Base-by-base conservation (phyloP, 2,113 vertebrate species). In the Mystacornis crossleyi region DNA sequence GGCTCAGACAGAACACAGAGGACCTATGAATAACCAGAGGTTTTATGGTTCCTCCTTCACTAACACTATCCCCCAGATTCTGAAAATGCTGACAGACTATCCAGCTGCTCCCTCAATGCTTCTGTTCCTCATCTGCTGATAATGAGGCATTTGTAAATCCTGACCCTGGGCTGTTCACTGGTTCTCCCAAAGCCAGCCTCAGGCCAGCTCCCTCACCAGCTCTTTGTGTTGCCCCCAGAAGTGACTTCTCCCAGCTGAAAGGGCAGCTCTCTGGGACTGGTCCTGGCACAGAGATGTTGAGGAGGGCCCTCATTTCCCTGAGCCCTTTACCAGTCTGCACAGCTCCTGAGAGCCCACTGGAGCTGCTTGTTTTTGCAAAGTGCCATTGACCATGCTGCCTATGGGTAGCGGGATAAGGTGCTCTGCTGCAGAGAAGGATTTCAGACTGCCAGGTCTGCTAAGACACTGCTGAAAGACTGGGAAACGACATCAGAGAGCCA, bases 71-170 rank as follows among this genome's bases (percentile, higher is more conserved):
- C 33, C 42, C 42, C 67, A 91, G 80, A 82, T 66, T 86, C 83
- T 94, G 72, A 54, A 78, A 90, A 81, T 1, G 1, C 38, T 67
- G 55, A 69, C 61, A 81, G 57, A 80, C 40, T 73, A 51, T 65
- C 40, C 90, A 84, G 90, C 90, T 96, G 86, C 77, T 93, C 65
- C 70, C 57, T 79, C 84, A 84, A 3, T 55, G 50, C 90, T 93
- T 78, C 87, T 96, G 81, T 69, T 93, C 81, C 90, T 84, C 24
- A 0, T 74, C 43, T 48, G 48, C 81, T 87, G 61, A 91, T 67
- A 93, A 78, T n/a, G 23, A 84, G 54, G 67, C 72, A 62, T 83
- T 83, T 61, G 62, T 73, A 92, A 81, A 65, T 48, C n/a, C 40
- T 7, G 3, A 31, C 40, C 28, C 50, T 66, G 55, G 43, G 28